These are phyloP conservation scores for Macrocentrus cingulum DNA, from an alignment of 1,140 invertebrate species.

Conservation along the genomic window DNA sequence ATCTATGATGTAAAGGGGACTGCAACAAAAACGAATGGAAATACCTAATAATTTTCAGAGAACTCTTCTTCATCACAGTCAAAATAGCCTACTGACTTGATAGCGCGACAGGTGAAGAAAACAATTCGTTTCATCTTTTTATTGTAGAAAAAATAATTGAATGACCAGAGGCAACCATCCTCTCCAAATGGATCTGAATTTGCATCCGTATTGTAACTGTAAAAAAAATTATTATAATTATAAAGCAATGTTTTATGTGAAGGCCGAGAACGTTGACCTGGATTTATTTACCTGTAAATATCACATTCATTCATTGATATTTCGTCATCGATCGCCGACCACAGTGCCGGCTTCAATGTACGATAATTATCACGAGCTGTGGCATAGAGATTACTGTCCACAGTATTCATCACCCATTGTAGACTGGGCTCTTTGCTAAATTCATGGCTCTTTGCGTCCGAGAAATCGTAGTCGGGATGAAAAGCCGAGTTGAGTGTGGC, in stretches of 20 bases:
- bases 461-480: conserved; percentile 96
- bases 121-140: conserved; percentile 96
- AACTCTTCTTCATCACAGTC: background rate
- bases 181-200: conserved; percentile 98
- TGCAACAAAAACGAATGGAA: conserved; percentile 52
- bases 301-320: conserved; percentile 88
- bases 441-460: conserved; percentile 95
- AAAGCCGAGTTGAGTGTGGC: conserved; percentile 97
- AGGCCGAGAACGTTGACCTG: background rate
- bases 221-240: too few relatives aligned
- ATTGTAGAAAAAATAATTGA: conserved; percentile 99
- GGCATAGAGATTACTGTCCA: conserved; percentile 86
- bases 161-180: conserved; percentile 97
- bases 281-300: conserved; percentile 76
- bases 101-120: conserved; percentile 93
- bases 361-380: conserved; percentile 83
- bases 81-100: conserved; percentile 71
- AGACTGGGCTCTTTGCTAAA: conserved; percentile 93
- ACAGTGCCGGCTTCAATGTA: conserved; percentile 75
- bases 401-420: conserved; percentile 88
- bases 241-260: too few relatives aligned
- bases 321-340: conserved; percentile 91
- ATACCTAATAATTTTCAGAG: too few relatives aligned
- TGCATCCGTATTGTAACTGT: conserved; percentile 94
- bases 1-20: too few relatives aligned